phyloP scores from a whole-genome alignment of 2,113 vertebrate species.

The Pseudorectes ferrugineus region DNA sequence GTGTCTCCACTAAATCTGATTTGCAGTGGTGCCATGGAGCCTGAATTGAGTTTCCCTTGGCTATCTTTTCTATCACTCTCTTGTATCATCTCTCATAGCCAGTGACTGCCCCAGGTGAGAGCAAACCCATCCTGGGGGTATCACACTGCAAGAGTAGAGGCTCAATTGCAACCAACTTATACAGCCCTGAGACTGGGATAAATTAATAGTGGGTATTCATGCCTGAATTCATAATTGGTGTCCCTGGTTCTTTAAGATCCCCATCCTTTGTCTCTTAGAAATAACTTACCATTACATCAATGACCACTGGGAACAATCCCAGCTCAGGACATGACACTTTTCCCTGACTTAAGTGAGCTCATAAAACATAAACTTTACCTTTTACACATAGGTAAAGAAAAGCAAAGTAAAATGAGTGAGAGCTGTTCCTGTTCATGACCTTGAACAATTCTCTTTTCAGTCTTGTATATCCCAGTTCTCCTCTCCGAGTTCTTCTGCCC shows the following conservation, averaged over 20 bases:
- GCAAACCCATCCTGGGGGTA: neutral
- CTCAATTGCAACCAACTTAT: rapidly evolving
- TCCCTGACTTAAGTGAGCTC: neutral
- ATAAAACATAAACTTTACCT: neutral
- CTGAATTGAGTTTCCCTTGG: neutral
- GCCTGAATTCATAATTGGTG: neutral
- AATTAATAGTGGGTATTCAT: neutral
- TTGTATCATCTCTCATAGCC: neutral
- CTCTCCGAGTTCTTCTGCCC: neutral
- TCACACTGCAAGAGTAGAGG: neutral
- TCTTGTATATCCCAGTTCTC: neutral
- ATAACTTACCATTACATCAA: neutral
- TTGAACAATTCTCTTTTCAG: neutral
- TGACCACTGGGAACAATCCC: neutral
- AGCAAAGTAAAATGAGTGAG: neutral
- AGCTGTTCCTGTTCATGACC: neutral
- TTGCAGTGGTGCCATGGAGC: neutral
- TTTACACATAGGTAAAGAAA: neutral
- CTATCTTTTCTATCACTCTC: neutral
- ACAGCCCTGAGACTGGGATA: neutral
- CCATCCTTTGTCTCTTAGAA: neutral
- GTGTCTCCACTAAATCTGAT: neutral
- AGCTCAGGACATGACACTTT: neutral
- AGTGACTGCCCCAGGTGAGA: neutral
- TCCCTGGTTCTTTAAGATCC: neutral